These are phyloP conservation scores for Trilocha varians DNA, from an alignment of 2,888 invertebrate genomes.

Conservation along the genomic window DNA sequence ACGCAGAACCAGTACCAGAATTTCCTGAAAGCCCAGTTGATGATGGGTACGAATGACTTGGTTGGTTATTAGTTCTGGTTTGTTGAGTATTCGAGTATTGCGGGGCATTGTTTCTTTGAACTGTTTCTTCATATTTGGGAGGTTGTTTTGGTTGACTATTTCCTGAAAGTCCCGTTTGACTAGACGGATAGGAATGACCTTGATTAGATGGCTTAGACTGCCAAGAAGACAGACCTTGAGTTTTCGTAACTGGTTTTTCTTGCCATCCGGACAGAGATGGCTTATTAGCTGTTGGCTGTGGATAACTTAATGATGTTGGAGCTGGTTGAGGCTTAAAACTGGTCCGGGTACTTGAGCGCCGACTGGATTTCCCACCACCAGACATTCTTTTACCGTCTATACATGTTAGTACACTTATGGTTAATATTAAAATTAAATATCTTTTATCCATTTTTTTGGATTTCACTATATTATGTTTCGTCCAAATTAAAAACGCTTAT, in stretches of 20 bases:
- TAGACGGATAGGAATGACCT: conserved; percentile 52
- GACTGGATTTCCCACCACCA: conserved; percentile 50
- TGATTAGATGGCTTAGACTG: conserved; percentile 36
- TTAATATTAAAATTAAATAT: conserved; percentile 11
- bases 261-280: conserved; percentile 60
- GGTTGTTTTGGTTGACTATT: conserved; percentile 35
- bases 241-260: conserved; percentile 42
- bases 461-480: not conserved
- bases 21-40: conserved; percentile 52
- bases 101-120: conserved; percentile 44
- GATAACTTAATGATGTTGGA: conserved; percentile 54
- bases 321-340: conserved; percentile 45
- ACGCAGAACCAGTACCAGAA: conserved; percentile 27
- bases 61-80: conserved; percentile 26
- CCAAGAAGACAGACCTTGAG: conserved; percentile 30
- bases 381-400: conserved; percentile 46
- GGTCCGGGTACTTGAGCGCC: conserved; percentile 42
- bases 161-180: conserved; percentile 48
- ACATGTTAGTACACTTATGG: conserved; percentile 27
- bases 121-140: conserved; percentile 39
- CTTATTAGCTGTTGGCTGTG: conserved; percentile 44
- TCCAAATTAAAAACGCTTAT: no score
- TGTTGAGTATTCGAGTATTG: conserved; percentile 31
- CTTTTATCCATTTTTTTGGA: not conserved
- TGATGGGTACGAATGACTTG: conserved; percentile 44